phyloP scores from a whole-genome alignment of 2,113 vertebrate species.

The Tinamus guttatus region DNA sequence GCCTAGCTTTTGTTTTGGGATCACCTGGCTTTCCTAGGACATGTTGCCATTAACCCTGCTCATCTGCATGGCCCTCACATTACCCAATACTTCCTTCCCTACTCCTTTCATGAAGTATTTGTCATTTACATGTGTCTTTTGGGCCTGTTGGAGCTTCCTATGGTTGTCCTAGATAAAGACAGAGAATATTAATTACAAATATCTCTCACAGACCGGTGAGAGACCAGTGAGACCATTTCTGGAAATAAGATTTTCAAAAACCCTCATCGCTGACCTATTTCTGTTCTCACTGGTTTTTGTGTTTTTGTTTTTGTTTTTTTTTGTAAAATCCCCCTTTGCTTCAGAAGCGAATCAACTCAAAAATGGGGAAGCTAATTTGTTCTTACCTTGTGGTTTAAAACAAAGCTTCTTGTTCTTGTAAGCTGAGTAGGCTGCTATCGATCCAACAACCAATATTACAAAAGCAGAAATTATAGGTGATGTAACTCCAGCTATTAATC shows the following conservation, averaged over 20 bases:
- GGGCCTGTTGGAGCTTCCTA: accelerated
- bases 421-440: slow-evolving; percentile 21
- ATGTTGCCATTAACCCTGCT: not conserved
- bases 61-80: not conserved
- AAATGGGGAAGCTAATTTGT: not conserved
- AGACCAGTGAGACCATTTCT: not conserved
- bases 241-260: not conserved
- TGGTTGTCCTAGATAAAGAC: not conserved
- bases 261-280: not conserved
- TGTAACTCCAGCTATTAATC: slow-evolving; percentile 71
- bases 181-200: not conserved
- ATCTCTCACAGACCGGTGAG: not conserved
- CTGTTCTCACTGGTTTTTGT: not conserved
- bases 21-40: not conserved
- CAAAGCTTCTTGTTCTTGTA: slow-evolving; percentile 62
- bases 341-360: not conserved
- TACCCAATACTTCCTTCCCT: not conserved
- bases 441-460: slow-evolving; percentile 66
- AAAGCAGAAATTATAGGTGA: slow-evolving; percentile 73
- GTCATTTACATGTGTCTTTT: not conserved
- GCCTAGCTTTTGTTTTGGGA: not conserved
- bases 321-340: not conserved
- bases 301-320: no score
- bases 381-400: slow-evolving; percentile 57
- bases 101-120: not conserved